Evolutionary conservation across 2,797 vertebrate genomes (phyloP).

Genomic region (Adelosebastes latens): DNA sequence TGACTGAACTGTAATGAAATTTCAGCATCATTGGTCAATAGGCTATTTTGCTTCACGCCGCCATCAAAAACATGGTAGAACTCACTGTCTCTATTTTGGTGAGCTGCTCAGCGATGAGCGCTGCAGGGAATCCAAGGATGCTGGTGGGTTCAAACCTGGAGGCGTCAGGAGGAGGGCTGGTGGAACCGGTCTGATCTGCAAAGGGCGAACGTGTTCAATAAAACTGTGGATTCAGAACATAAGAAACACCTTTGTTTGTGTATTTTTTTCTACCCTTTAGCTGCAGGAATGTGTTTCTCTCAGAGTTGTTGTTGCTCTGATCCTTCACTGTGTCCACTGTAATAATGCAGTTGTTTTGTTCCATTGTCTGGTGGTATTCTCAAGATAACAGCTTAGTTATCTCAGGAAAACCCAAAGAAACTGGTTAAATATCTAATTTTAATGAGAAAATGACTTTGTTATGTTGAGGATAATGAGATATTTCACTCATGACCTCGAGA

Average conservation of each 20-base stretch:
- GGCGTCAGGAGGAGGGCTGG: slow-evolving; percentile 70
- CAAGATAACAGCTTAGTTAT: not conserved
- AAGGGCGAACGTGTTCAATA: not conserved
- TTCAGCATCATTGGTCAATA: not conserved
- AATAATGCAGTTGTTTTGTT: not conserved
- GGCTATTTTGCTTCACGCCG: not conserved
- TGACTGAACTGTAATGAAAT: not conserved
- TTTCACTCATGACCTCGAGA: not conserved
- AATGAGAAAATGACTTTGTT: slow-evolving; percentile 6
- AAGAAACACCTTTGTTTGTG: not conserved
- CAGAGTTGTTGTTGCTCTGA: not conserved
- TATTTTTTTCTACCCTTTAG: not conserved
- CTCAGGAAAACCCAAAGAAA: not conserved
- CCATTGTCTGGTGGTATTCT: not conserved
- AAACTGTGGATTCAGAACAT: not conserved
- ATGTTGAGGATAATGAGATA: not conserved
- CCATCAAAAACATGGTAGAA: not conserved
- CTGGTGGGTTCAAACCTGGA: slow-evolving; percentile 84
- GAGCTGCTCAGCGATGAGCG: slow-evolving; percentile 89
- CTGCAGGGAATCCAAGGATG: slow-evolving; percentile 87
- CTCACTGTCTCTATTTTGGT: slow-evolving; percentile 91
- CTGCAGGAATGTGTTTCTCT: not conserved
- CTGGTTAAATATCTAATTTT: not conserved
- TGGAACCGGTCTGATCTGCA: slow-evolving; percentile 63
- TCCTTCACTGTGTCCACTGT: not conserved